Base-by-base conservation (phyloP, 1,140 invertebrate species). In the Thrips palmi region DNA sequence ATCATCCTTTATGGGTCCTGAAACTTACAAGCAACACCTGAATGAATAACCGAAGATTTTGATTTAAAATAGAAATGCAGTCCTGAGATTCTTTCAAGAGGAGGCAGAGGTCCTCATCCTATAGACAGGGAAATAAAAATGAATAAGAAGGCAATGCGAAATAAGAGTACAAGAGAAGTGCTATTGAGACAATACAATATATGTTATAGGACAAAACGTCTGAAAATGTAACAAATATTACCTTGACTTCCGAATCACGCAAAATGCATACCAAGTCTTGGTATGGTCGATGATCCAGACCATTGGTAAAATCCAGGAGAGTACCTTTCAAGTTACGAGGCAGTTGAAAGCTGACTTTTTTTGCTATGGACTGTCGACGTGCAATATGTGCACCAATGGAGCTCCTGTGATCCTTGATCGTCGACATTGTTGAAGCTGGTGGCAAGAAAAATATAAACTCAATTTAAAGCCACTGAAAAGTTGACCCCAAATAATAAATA, bases 51-150 rank as follows among this genome's bases (percentile, higher is more conserved):
- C 59, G 58, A 45, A 74, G 63, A 49, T 59, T 45, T 45, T 57
- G 44, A 51, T 63, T 63, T 17, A 77, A 49, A 14, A 68, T 46
- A 22, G 65, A 57, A n/a, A 74, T 62, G 49, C 69, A 67, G 42
- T 65, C 57, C 29, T 55, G 62, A 6, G 66, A 58, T 53, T 69
- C 63, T 29, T 49, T 50, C 8, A 77, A 43, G 18, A 74, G 50
- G 5, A 56, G 44, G 3, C 62, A 44, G 24, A 76, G 55, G 40
- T 74, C 70, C 10, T 50, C 47, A 52, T 75, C 70, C 61, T 70
- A 41, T 39, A 65, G 46, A 41, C 24, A 25, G 33, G 32, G 28
- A 39, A 32, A 22, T 33, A 4, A 35, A 19, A 25, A 38, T 28
- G 28, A 33, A 33, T 33, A 30, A 8, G 23, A 28, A 30, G 24